phyloP scores from a whole-genome alignment of 2,113 vertebrate genomes.

The Pyxicephalus adspersus region DNA sequence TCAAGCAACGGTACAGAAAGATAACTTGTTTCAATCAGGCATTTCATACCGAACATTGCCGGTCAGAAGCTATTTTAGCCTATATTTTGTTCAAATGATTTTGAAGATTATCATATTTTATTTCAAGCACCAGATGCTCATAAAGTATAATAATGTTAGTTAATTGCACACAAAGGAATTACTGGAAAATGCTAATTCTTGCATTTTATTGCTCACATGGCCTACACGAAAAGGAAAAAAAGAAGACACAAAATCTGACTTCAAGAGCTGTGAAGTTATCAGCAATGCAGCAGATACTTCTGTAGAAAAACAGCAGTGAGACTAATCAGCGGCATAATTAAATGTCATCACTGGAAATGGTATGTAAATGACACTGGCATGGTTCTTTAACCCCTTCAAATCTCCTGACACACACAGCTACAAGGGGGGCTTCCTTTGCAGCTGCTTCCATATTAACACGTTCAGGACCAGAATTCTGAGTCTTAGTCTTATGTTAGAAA shows the following conservation, averaged over 20 bases:
- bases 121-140: background rate
- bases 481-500: background rate
- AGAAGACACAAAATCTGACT: conserved; percentile 24
- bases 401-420: conserved; percentile 7
- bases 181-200: conserved; percentile 7
- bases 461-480: background rate
- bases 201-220: conserved; percentile 18
- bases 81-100: conserved; percentile 22
- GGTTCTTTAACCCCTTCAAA: conserved; percentile 43
- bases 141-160: conserved; percentile 11
- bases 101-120: conserved; percentile 20
- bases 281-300: conserved; percentile 51
- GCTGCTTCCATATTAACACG: background rate
- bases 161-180: conserved; percentile 25
- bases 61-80: conserved; percentile 17
- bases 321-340: conserved; percentile 54
- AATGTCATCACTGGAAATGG: conserved; percentile 50
- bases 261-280: conserved; percentile 43
- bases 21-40: background rate
- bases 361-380: conserved; percentile 51
- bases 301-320: conserved; percentile 41
- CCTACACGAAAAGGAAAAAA: conserved; percentile 11
- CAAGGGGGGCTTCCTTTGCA: background rate
- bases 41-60: background rate
- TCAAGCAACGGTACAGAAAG: background rate